Percentiles rank a stretch among this genome's conserved stretches.
Conservation (phyloP, 2,113 vertebrate species). For the Calypte anna region DNA sequence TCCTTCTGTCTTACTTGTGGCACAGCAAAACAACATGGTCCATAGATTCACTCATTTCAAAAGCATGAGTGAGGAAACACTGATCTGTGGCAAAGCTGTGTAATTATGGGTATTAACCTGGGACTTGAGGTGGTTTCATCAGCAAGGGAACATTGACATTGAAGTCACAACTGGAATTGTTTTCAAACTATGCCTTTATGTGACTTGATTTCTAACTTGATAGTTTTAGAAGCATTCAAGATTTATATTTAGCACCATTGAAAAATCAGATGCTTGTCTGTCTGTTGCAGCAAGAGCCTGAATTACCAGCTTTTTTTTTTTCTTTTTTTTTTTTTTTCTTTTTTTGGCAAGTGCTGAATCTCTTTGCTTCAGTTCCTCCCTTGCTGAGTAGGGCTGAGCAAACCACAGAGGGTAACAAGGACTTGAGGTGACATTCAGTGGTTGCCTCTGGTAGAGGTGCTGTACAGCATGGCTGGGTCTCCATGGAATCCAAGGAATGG, state of each 20-base stretch:
- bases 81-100: not conserved
- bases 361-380: not conserved
- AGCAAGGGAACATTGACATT: not conserved
- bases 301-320: not conserved
- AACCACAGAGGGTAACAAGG: fast-evolving
- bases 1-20: not conserved
- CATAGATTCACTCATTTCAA: not conserved
- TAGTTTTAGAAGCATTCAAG: not conserved
- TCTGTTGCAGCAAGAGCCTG: not conserved
- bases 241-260: not conserved
- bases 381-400: not conserved
- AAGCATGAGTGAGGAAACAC: fast-evolving
- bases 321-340: too few species aligned
- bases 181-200: not conserved
- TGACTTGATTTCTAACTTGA: not conserved
- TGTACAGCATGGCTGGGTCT: not conserved
- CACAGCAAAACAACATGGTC: not conserved
- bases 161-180: not conserved
- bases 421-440: not conserved
- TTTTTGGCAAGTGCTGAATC: not conserved
- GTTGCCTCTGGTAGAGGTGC: fast-evolving
- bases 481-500: not conserved
- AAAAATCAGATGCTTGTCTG: not conserved
- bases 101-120: not conserved
- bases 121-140: not conserved